Evolutionary conservation across 2,113 vertebrate genomes (phyloP).

Genomic region (Mus musculus): GRCm39 chr5:117713501-117714000

Average conservation of each 20-base stretch:
- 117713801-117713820: background rate
- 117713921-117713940: background rate
- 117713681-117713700: background rate
- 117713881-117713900: background rate
- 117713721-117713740: background rate
- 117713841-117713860: background rate
- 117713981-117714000: background rate
- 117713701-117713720: background rate
- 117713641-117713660: background rate
- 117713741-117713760: no score
- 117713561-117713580: background rate
- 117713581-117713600: background rate
- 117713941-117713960: background rate
- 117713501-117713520: background rate
- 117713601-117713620: background rate
- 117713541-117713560: background rate
- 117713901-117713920: background rate
- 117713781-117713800: background rate
- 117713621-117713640: background rate
- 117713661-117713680: background rate
- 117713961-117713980: background rate
- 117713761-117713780: background rate
- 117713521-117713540: background rate
- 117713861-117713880: background rate
- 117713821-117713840: background rate